Conservation (phyloP, 2,113 vertebrate genomes). For the Lathamus discolor region DNA sequence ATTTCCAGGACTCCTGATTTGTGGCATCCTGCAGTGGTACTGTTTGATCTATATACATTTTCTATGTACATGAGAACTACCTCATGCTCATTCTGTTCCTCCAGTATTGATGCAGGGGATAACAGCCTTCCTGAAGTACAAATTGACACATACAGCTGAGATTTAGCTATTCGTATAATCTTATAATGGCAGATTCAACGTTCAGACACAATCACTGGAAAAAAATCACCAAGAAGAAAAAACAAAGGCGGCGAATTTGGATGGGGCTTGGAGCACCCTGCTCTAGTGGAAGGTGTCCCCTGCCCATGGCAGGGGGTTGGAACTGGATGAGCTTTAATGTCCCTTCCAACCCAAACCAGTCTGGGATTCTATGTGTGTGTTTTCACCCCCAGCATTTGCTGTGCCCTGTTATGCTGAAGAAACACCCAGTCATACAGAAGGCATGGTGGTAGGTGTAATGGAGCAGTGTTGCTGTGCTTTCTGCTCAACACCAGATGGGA, state of each 20-base stretch:
- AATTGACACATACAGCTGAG: background rate
- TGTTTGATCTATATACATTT: background rate
- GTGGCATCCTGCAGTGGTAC: background rate
- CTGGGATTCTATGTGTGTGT: background rate
- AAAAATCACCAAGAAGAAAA: background rate
- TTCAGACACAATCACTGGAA: background rate
- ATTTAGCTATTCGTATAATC: constrained; percentile 32
- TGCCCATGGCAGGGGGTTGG: background rate
- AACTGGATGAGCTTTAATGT: background rate
- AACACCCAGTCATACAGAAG: fast-evolving
- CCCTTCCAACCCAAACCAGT: background rate
- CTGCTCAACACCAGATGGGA: background rate
- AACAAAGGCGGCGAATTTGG: background rate
- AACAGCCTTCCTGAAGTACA: background rate
- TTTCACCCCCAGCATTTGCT: background rate
- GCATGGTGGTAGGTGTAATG: background rate
- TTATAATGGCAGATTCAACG: constrained; percentile 32
- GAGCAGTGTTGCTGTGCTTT: background rate
- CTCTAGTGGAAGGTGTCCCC: background rate
- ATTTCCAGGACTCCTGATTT: constrained; percentile 11
- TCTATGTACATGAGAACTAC: fast-evolving
- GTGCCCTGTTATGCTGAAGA: background rate
- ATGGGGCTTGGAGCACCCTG: background rate
- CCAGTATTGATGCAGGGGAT: background rate
- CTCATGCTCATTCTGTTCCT: background rate